phyloP scores from a whole-genome alignment of 2,888 invertebrate species.

The Serrognathus titanus region DNA sequence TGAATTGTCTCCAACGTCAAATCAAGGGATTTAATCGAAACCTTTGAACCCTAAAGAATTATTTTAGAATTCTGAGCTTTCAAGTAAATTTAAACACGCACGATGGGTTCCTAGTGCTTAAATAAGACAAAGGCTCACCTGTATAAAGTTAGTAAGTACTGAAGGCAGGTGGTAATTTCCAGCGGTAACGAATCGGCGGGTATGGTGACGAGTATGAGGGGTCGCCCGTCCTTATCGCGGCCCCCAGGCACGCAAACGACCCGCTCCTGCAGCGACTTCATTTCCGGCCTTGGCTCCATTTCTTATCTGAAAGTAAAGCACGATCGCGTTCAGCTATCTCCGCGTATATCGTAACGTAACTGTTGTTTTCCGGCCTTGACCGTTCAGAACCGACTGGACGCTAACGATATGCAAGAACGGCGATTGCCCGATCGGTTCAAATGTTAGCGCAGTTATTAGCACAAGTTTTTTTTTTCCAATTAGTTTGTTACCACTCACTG shows the following conservation, averaged over 20 bases:
- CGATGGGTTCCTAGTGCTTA: too few species aligned
- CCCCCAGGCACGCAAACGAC: constrained; percentile 64
- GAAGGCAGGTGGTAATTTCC: constrained; percentile 46
- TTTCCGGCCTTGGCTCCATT: constrained; percentile 18
- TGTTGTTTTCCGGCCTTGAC: background rate
- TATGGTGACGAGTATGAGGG: constrained; percentile 60
- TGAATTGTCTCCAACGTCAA: too few species aligned
- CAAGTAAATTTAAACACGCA: background rate
- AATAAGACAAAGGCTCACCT: constrained; percentile 45
- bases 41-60: too few species aligned
- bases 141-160: constrained; percentile 55
- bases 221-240: constrained; percentile 61
- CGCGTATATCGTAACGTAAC: background rate
- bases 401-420: too few species aligned
- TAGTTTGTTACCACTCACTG: too few species aligned
- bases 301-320: constrained; percentile 10
- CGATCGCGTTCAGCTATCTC: background rate
- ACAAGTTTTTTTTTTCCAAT: too few species aligned
- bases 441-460: too few species aligned
- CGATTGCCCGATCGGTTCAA: too few species aligned
- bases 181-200: constrained; percentile 56
- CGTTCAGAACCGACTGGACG: background rate
- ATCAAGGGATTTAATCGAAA: too few species aligned
- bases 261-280: constrained; percentile 53
- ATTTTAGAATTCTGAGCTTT: background rate